Conservation (phyloP, 1,140 invertebrate genomes). For the Leptopilina clavipes region DNA sequence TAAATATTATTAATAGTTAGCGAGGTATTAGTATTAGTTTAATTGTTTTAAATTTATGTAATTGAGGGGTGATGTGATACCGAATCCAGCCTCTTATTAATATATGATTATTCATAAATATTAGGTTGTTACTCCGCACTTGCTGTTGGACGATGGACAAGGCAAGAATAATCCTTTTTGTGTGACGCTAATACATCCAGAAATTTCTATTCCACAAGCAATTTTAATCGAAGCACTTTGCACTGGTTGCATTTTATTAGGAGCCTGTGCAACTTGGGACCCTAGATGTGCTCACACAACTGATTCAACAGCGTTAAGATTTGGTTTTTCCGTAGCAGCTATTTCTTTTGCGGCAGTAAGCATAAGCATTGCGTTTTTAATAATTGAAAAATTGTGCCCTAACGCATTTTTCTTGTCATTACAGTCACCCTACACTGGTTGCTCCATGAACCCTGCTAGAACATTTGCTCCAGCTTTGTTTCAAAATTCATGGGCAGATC, state of each 20-base stretch:
- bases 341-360: conserved; percentile 77
- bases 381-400: background rate
- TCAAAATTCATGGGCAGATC: conserved; percentile 79
- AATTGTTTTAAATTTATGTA: too few relatives aligned
- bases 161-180: conserved; percentile 73
- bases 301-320: conserved; percentile 79
- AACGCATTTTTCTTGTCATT: conserved; percentile 33
- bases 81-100: too few relatives aligned
- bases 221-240: conserved; percentile 78
- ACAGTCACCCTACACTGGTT: conserved; percentile 80
- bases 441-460: conserved; percentile 88
- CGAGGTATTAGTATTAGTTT: background rate
- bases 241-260: conserved; percentile 77
- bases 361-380: conserved; percentile 2
- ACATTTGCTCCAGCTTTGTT: conserved; percentile 85
- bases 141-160: conserved; percentile 62
- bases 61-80: too few relatives aligned
- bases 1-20: too few relatives aligned
- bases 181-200: conserved; percentile 76
- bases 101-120: too few relatives aligned
- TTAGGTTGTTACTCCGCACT: conserved; percentile 72
- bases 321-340: conserved; percentile 79
- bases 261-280: conserved; percentile 81
- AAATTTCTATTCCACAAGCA: conserved; percentile 70
- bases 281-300: conserved; percentile 75